Evolutionary conservation across 1,140 invertebrate species (phyloP).

Genomic region (Drosophila navojoa): DNA sequence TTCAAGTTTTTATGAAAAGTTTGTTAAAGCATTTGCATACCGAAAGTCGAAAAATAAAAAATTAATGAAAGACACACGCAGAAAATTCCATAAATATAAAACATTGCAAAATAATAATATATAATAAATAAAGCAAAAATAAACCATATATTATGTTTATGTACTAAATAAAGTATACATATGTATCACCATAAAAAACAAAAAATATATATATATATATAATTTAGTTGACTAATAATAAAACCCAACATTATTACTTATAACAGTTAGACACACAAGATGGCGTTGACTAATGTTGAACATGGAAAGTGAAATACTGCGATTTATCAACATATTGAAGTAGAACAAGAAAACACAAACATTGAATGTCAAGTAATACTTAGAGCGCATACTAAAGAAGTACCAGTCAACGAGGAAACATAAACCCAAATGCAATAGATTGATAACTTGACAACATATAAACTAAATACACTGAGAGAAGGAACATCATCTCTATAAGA

Average conservation of each 20-base stretch:
- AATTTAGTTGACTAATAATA: constrained; percentile 75
- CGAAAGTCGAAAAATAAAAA: constrained; percentile 18
- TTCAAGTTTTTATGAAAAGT: constrained; percentile 67
- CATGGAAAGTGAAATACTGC: not conserved
- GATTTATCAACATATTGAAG: not conserved
- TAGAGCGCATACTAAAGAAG: constrained; percentile 33
- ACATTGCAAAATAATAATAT: constrained; percentile 59
- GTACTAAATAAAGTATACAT: constrained; percentile 73
- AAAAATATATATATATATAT: constrained; percentile 37
- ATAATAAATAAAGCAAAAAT: constrained; percentile 26
- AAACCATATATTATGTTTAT: constrained; percentile 60
- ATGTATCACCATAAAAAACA: constrained; percentile 43
- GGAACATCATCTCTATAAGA: constrained; percentile 65
- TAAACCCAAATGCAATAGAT: constrained; percentile 17
- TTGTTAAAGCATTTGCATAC: constrained; percentile 55
- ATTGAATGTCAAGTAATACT: constrained; percentile 33
- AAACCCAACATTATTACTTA: constrained; percentile 53
- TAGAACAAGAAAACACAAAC: constrained; percentile 5
- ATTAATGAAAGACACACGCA: constrained; percentile 11
- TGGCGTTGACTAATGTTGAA: constrained; percentile 14
- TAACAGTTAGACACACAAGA: constrained; percentile 18
- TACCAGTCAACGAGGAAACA: constrained; percentile 11
- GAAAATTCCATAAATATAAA: constrained; percentile 47
- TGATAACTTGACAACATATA: constrained; percentile 33
- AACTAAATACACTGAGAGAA: constrained; percentile 47